Percentiles rank a stretch among this genome's conserved stretches.
These are phyloP conservation scores for Shargacucullia verbasci DNA, from an alignment of 2,888 invertebrate species.

Conservation along the genomic window DNA sequence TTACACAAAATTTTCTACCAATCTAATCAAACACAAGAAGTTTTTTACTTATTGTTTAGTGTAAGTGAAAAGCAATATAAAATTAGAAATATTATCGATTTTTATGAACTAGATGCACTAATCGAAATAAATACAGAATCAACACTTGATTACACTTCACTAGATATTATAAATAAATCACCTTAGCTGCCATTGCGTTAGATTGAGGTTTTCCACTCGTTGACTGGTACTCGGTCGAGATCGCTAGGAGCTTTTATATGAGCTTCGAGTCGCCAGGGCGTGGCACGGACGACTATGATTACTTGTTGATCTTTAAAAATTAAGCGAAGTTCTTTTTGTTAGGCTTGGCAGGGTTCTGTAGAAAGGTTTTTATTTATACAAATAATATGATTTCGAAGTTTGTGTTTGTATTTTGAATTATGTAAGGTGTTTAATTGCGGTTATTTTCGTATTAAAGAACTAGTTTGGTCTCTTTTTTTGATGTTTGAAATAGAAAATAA, in stretches of 20 bases:
- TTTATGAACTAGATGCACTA: conserved; percentile 17
- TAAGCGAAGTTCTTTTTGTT: conserved; percentile 41
- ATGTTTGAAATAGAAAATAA: too few relatives aligned
- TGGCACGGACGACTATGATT: conserved; percentile 67
- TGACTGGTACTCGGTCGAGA: conserved; percentile 76
- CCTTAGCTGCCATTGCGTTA: conserved; percentile 86
- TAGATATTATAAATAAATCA: conserved; percentile 66
- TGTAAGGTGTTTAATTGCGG: too few relatives aligned
- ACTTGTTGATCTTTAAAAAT: conserved; percentile 80
- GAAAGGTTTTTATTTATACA: too few relatives aligned
- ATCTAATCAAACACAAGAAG: too few relatives aligned
- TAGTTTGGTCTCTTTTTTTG: too few relatives aligned
- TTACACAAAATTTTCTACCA: too few relatives aligned
- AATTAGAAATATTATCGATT: background rate
- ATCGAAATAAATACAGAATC: background rate
- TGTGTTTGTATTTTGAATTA: too few relatives aligned
- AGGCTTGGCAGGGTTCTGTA: conserved; percentile 43
- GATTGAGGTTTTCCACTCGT: conserved; percentile 76
- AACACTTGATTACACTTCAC: conserved; percentile 56
- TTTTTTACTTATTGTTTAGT: too few relatives aligned
- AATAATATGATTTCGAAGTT: too few relatives aligned
- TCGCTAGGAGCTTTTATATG: conserved; percentile 79
- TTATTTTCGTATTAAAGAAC: too few relatives aligned
- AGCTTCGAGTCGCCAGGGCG: conserved; percentile 77
- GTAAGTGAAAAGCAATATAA: too few relatives aligned